Evolutionary conservation across 2,797 vertebrate genomes (phyloP), one percentile per base, ranked within the genome.

Genomic region (Acestrorhynchus altus): DNA sequence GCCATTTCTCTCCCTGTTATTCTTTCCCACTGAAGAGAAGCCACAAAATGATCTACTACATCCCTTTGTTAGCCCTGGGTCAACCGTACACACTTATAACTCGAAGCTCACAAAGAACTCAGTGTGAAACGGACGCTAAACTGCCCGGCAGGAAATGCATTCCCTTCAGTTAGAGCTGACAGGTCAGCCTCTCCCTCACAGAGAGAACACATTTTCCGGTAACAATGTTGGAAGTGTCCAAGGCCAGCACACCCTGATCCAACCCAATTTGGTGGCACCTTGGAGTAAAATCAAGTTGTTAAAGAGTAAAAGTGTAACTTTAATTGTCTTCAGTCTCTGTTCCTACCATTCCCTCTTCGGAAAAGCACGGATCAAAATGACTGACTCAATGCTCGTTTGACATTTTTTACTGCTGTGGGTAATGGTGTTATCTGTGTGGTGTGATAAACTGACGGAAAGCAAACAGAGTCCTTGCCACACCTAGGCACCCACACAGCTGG

Each of bases 361-460:
- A 76, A 57, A 28, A 35, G 2, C 2, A 35, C 6, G 2, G 31
- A 57, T 13, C 44, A 9, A 9, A 20, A 39, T 81, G 65, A 66
- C 57, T 79, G 49, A 74, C 18, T 69, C 52, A 61, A 5, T 69
- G 6, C 15, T 26, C n/a, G 46, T 61, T n/a, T 74, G 18, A 72
- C 22, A 72, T 24, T 11, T 67, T 28, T 72, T 42, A 52, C 54
- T 56, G 52, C 74, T 80, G 11, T 46, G 67, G 40, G 35, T 74
- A 77, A 40, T 20, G 35, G 26, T 11, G 4, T 76, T 79, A 72
- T 76, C 73, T 72, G 42, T 28, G 18, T 26, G n/a, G 18, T 8
- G 28, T 67, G 80, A 81, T 79, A 81, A 82, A 60, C 49, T 31
- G 10, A 24, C 52, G 63, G 31, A 20, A 74, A 56, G 73, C 70